phyloP scores from a whole-genome alignment of 2,888 invertebrate species.

The Trachelus tabidus region DNA sequence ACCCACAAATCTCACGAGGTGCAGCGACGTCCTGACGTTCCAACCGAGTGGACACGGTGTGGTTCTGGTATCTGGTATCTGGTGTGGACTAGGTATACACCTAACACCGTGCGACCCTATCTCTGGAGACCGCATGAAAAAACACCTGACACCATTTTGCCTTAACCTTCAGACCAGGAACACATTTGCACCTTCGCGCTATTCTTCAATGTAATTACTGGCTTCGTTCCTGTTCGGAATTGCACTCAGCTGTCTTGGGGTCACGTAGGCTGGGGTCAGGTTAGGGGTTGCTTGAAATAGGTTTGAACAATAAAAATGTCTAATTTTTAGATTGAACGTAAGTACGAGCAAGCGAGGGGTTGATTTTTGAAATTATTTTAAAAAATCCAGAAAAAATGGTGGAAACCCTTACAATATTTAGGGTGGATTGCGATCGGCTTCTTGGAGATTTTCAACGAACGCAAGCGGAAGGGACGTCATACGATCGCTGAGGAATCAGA shows the following conservation, averaged over 20 bases:
- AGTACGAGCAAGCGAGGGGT: background rate
- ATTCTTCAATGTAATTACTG: background rate
- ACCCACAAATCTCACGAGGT: background rate
- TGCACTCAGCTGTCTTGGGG: background rate
- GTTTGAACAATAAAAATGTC: too few species aligned
- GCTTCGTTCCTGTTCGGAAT: background rate
- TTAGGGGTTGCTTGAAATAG: background rate
- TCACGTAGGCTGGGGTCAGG: background rate
- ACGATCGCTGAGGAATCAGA: constrained; percentile 12
- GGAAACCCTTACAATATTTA: background rate
- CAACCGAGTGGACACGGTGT: constrained; percentile 51
- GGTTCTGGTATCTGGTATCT: constrained; percentile 14
- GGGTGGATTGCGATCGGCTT: background rate
- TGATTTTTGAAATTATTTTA: background rate
- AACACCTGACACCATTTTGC: constrained; percentile 50
- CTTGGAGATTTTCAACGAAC: background rate
- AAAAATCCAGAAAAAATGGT: background rate
- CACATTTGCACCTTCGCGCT: background rate
- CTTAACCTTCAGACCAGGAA: constrained; percentile 38
- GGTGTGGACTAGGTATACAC: constrained; percentile 39
- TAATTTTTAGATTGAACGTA: background rate
- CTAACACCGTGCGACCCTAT: constrained; percentile 56
- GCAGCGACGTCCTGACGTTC: constrained; percentile 35
- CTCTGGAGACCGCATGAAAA: constrained; percentile 23
- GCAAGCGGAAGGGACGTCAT: background rate